Conservation (phyloP, 1,140 invertebrate genomes). For the Megalopta genalis region DNA sequence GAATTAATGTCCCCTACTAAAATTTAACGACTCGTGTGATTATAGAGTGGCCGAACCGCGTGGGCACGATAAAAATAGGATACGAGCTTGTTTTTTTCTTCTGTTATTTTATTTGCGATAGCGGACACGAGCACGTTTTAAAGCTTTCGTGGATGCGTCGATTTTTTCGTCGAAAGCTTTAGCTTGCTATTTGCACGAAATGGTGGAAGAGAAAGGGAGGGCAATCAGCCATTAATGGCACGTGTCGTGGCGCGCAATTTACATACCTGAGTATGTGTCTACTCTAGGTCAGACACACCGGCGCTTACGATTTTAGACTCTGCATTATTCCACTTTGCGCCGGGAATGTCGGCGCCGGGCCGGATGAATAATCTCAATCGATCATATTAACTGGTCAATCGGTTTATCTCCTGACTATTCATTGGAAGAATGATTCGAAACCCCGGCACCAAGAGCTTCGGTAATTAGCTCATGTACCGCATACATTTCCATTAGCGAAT, state of each 20-base stretch:
- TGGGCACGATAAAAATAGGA: background rate
- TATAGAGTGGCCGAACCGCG: background rate
- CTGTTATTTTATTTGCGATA: conserved; percentile 1
- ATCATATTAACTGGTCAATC: conserved; percentile 40
- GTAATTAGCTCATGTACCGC: conserved; percentile 33
- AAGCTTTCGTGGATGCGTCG: background rate
- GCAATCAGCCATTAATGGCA: conserved; percentile 68
- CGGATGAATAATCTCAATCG: conserved; percentile 4
- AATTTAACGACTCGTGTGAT: background rate
- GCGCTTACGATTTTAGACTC: conserved; percentile 51
- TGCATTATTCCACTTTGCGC: conserved; percentile 39
- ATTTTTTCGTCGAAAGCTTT: conserved; percentile 9
- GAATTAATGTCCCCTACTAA: background rate
- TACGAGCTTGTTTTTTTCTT: background rate
- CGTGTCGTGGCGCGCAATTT: conserved; percentile 63
- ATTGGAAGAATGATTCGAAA: conserved; percentile 29
- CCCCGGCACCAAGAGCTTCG: background rate
- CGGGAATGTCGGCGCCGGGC: background rate
- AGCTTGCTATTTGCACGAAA: background rate
- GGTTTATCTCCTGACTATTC: conserved; percentile 19
- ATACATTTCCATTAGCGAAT: conserved; percentile 19
- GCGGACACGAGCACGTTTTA: background rate
- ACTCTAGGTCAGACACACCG: conserved; percentile 38
- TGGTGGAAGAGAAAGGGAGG: background rate
- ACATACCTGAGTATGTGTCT: conserved; percentile 66